phyloP scores from a whole-genome alignment of 2,888 invertebrate genomes.

The Chrysolina americana region DNA sequence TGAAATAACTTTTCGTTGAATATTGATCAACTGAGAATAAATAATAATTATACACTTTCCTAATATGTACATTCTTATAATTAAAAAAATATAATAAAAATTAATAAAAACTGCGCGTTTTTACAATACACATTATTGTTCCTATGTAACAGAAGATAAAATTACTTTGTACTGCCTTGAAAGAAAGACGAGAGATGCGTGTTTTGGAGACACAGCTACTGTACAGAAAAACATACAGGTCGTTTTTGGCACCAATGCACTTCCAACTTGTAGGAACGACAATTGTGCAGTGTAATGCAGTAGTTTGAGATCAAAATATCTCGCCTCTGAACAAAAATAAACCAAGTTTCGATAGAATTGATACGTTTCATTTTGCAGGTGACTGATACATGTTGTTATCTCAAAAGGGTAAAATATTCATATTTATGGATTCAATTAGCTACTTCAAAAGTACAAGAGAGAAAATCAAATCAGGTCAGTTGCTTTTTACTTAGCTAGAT shows the following conservation, averaged over 20 bases:
- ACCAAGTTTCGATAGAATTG: conserved; percentile 3
- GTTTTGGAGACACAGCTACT: conserved; percentile 29
- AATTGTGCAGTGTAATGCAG: conserved; percentile 62
- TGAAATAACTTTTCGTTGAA: conserved; percentile 52
- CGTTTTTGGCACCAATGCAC: conserved; percentile 55
- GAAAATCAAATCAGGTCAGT: no score
- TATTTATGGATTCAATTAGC: no score
- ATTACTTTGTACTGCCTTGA: conserved; percentile 54
- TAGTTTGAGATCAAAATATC: conserved; percentile 61
- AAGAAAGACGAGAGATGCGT: conserved; percentile 42
- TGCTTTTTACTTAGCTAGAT: no score
- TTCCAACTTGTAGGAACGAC: conserved; percentile 54
- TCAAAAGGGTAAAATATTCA: no score
- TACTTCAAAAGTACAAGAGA: no score
- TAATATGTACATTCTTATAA: conserved; percentile 48
- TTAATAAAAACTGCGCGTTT: conserved; percentile 49
- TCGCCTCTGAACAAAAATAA: conserved; percentile 41
- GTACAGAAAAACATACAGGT: conserved; percentile 40
- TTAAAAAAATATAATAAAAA: conserved; percentile 46
- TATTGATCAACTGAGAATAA: conserved; percentile 39
- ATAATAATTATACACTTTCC: conserved; percentile 31
- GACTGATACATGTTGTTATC: no score
- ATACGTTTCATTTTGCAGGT: background rate
- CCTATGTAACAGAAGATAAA: conserved; percentile 40
- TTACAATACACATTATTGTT: conserved; percentile 50